phyloP scores from a whole-genome alignment of 2,113 vertebrate species.

The Sinosuthora webbiana region DNA sequence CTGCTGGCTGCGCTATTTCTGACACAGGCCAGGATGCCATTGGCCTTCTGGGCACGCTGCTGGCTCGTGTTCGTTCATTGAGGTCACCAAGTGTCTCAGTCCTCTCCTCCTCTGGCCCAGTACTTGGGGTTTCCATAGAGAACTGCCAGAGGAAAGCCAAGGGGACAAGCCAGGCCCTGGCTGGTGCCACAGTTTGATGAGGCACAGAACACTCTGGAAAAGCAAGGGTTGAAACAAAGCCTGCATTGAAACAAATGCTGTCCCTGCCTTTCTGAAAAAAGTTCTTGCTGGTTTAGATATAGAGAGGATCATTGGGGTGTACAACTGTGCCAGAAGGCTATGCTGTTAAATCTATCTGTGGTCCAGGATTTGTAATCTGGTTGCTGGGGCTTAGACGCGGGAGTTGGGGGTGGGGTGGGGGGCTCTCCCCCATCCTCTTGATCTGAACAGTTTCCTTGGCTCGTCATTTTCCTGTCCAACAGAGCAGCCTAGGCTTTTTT shows the following conservation, averaged over 20 bases:
- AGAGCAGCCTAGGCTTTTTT: background rate
- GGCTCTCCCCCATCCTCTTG: rapidly evolving
- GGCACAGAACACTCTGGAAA: background rate
- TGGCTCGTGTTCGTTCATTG: rapidly evolving
- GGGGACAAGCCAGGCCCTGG: no score
- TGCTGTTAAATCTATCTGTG: background rate
- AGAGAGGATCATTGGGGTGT: rapidly evolving
- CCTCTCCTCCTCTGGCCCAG: background rate
- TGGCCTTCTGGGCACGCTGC: background rate
- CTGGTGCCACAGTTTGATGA: rapidly evolving
- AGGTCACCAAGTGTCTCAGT: no score
- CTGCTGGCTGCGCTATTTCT: background rate
- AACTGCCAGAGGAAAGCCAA: background rate
- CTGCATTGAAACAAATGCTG: background rate
- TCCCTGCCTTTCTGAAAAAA: background rate
- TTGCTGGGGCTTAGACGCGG: background rate
- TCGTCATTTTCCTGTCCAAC: background rate
- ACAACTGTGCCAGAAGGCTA: rapidly evolving
- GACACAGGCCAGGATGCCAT: no score
- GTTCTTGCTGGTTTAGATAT: background rate
- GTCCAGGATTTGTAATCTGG: rapidly evolving
- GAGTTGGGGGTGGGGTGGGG: no score
- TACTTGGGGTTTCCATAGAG: background rate
- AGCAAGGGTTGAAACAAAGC: rapidly evolving
- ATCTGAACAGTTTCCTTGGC: background rate